A percentile compares a stretch with the other conserved stretches of the same genome.
Evolutionary conservation across 2,797 vertebrate genomes (phyloP).

Genomic region (Bothrops alternatus): DNA sequence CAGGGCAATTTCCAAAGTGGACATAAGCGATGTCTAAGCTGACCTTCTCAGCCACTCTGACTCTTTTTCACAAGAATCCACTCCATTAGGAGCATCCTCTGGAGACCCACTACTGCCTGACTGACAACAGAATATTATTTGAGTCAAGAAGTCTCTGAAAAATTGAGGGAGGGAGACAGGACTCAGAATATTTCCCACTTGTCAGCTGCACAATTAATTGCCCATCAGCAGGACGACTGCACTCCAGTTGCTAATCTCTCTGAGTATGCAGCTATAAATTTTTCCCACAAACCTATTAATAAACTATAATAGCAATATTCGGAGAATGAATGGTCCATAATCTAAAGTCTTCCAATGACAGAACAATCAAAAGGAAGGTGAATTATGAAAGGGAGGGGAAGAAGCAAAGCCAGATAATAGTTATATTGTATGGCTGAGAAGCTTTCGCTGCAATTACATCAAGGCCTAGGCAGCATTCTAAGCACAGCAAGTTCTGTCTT

Average conservation of each 20-base stretch:
- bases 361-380: conserved; percentile 61
- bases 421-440: neutral
- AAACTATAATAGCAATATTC: conserved; percentile 63
- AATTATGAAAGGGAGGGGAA: conserved; percentile 35
- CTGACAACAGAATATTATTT: neutral
- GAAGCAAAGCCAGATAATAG: neutral
- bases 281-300: conserved; percentile 56
- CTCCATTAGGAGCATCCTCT: neutral
- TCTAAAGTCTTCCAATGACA: conserved; percentile 58
- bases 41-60: neutral
- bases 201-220: neutral
- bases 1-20: neutral
- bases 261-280: conserved; percentile 49
- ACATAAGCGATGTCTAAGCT: neutral
- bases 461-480: neutral
- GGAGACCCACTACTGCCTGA: neutral
- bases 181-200: neutral
- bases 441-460: neutral
- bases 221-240: conserved; percentile 10
- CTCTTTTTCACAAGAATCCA: neutral
- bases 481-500: neutral
- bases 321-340: conserved; percentile 62
- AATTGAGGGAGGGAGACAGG: neutral
- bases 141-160: neutral
- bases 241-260: conserved; percentile 48